Evolutionary conservation across 1,140 invertebrate species (phyloP), one percentile per base, ranked within the genome.

Genomic region (Eriosoma lanigerum): DNA sequence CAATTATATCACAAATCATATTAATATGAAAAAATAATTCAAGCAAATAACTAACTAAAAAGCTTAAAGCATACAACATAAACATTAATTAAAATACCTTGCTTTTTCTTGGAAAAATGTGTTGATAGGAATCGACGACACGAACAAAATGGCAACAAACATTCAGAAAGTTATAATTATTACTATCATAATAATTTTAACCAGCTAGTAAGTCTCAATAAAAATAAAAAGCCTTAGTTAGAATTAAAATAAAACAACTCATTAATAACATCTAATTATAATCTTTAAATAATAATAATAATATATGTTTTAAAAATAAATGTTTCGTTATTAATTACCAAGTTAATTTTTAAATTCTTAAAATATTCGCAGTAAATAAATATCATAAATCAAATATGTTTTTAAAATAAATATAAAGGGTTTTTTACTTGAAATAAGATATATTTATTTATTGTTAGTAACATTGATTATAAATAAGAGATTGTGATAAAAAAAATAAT

Each of bases 31-130:
- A 26, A 58, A 58, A 58, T 21, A 46, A 17, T n/a, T 13, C n/a
- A 66, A 62, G 68, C 68, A 52, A 50, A 48, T 9, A 50, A 15
- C 38, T 48, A 52, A 56, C 3, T 19, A 62, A 76, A 62, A 46
- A 21, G 12, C 5, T 9, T 54, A 62, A 26, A 66, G 26, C 50
- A 64, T 78, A 80, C 12, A 54, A 21, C 56, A 60, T 58, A 21
- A 44, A 78, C 73, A 76, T 56, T 78, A 26, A 78, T 60, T 38
- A 78, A 54, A 78, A 78, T 78, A 78, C 73, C 73, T 78, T 58
- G 73, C 73, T 60, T 58, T 60, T 78, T 78, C 56, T 58, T 78
- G 38, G 32, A 44, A 78, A 78, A 78, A 78, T 60, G 21, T 60
- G 52, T 75, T 54, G 52, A 58, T 46, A 58, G 32, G 21, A n/a